Base-by-base conservation (phyloP, 1,140 invertebrate species). In the Antheraea mylitta region DNA sequence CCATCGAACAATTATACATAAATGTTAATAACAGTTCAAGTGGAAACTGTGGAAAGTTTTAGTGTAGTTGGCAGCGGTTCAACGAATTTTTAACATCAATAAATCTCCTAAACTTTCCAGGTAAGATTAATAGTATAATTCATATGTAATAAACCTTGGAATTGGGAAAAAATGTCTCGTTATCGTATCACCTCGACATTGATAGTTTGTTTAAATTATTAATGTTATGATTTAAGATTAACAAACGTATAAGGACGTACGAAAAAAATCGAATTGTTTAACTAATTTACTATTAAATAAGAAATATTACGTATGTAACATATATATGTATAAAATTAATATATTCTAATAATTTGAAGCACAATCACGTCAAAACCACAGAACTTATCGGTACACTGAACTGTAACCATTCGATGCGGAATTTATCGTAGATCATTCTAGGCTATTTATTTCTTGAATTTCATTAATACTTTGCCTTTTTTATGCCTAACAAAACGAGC, bases 151-250 rank as follows among this genome's bases (percentile, higher is more conserved):
- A 53, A 53, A 16, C 9, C 45, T 53, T 53, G 16, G 11, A 53
- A 53, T 53, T 6, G 45, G 0, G 16, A 53, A n/a, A 53, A 13
- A 65, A 74, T 69, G 62, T 74, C 53, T 72, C 72, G 79, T 73
- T 81, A 78, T 82, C 70, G 61, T 68, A 36, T 80, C 74, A 82
- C 77, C 78, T 76, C 71, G 75, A 62, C 75, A 74, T 75, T 79
- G 75, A 73, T 74, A 75, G 72, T 82, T 80, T 78, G 71, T 73
- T 72, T 72, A 80, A 82, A 77, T 77, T 72, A 66, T 79, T 78
- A 80, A 79, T 77, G 69, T 59, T 45, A 48, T 37, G 19, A 69
- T 59, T 45, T 68, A 70, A 53, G 19, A 67, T 59, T 68, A 70
- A 53, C 45, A 9, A 53, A 13, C 5, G 16, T 53, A 6, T 53